Conservation (phyloP, 2,797 vertebrate species). For the Fringilla coelebs region DNA sequence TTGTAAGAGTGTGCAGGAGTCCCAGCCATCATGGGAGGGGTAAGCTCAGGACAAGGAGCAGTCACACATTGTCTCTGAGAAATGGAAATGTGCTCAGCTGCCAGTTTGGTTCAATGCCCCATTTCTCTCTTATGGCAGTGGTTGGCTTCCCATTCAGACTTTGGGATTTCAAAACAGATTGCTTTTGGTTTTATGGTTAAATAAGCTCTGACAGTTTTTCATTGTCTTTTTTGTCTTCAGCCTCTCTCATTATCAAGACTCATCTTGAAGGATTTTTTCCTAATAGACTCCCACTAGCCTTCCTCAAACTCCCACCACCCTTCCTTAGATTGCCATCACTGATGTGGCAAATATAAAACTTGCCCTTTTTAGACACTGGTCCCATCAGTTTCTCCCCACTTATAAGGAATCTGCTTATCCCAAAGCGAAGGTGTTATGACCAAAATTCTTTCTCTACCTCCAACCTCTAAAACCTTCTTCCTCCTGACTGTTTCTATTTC, state of each 20-base stretch:
- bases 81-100: neutral
- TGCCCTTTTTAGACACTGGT: neutral
- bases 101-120: neutral
- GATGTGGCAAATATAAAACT: neutral
- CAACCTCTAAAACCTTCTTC: neutral
- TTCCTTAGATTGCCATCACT: neutral
- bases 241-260: slow-evolving; percentile 1
- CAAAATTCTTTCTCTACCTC: neutral
- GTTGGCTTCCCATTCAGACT: neutral
- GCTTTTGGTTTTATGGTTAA: slow-evolving; percentile 21
- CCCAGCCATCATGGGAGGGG: neutral
- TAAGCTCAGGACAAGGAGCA: neutral
- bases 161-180: neutral
- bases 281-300: slow-evolving; percentile 1
- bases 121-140: neutral
- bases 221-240: neutral
- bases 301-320: neutral
- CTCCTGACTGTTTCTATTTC: slow-evolving; percentile 24
- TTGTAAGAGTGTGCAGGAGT: neutral
- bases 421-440: neutral
- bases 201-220: slow-evolving; percentile 8
- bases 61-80: fast-evolving
- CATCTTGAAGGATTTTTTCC: neutral
- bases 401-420: neutral
- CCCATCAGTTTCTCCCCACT: neutral